Evolutionary conservation across 2,113 vertebrate species (phyloP).

Genomic region (Parotia lawesii): DNA sequence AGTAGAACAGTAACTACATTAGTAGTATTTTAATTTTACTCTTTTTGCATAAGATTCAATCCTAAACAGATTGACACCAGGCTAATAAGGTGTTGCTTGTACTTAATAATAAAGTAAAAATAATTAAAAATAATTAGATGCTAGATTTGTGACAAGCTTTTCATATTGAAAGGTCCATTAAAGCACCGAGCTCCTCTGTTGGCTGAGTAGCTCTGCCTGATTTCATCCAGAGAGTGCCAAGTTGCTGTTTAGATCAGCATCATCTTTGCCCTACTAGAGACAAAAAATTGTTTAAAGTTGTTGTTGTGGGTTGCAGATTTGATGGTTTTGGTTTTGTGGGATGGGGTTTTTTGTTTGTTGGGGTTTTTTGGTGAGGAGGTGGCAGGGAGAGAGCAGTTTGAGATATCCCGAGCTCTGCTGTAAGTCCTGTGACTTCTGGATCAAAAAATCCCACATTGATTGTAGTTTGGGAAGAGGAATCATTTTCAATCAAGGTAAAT

Average conservation of each 20-base stretch:
- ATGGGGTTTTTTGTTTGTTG: not conserved
- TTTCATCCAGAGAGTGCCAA: not conserved
- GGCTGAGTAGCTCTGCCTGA: not conserved
- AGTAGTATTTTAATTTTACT: not conserved
- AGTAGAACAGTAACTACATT: not conserved
- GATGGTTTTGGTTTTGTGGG: not conserved
- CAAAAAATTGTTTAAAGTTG: not conserved
- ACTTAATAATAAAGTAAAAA: not conserved
- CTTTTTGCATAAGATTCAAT: not conserved
- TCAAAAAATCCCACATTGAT: accelerated
- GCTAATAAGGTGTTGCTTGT: not conserved
- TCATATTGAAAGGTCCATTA: not conserved
- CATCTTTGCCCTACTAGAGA: not conserved
- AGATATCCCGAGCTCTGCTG: not conserved
- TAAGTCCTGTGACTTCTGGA: not conserved
- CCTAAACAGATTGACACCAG: not conserved
- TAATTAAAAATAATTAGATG: not conserved
- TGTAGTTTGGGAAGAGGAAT: not conserved
- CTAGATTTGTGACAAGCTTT: not conserved
- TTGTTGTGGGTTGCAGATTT: not conserved
- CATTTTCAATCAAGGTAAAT: not conserved
- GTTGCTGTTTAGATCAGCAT: not conserved
- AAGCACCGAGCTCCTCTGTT: not conserved
- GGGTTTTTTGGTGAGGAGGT: not conserved
- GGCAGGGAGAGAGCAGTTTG: not conserved